Evolutionary conservation across 2,888 invertebrate genomes (phyloP).

Genomic region (Chrysina gloriosa): DNA sequence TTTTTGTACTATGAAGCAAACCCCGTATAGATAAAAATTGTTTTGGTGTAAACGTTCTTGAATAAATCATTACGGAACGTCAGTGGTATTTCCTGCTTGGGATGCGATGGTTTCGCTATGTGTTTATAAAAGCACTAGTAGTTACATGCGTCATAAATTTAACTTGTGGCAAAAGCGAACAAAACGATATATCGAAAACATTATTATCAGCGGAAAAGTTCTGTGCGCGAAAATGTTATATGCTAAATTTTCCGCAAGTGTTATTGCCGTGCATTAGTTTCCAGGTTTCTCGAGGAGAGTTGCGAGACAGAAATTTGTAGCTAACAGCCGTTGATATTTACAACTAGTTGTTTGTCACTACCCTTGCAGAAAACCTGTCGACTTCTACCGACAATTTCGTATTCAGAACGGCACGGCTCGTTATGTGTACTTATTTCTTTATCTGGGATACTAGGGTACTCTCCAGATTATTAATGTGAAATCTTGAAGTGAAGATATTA

Average conservation of each 20-base stretch:
- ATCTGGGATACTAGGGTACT: not conserved
- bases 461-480: not conserved
- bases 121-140: not conserved
- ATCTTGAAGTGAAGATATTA: not conserved
- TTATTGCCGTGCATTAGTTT: constrained; percentile 11
- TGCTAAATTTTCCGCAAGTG: constrained; percentile 3
- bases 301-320: constrained; percentile 6
- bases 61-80: not conserved
- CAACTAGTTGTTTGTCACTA: constrained; percentile 12
- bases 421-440: not conserved
- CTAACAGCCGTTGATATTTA: constrained; percentile 9
- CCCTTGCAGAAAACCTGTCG: constrained; percentile 1
- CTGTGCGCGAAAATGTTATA: not conserved
- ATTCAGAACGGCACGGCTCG: not conserved
- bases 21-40: too few relatives aligned
- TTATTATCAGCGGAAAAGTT: constrained; percentile 19
- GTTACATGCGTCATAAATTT: constrained; percentile 12
- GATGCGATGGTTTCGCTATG: not conserved
- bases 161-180: not conserved
- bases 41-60: not conserved
- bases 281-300: not conserved
- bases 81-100: not conserved
- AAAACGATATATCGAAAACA: not conserved
- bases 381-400: not conserved
- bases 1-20: too few relatives aligned